Evolutionary conservation across 1,140 invertebrate species (phyloP).

Genomic region (Akabosia matsudoensis): DNA sequence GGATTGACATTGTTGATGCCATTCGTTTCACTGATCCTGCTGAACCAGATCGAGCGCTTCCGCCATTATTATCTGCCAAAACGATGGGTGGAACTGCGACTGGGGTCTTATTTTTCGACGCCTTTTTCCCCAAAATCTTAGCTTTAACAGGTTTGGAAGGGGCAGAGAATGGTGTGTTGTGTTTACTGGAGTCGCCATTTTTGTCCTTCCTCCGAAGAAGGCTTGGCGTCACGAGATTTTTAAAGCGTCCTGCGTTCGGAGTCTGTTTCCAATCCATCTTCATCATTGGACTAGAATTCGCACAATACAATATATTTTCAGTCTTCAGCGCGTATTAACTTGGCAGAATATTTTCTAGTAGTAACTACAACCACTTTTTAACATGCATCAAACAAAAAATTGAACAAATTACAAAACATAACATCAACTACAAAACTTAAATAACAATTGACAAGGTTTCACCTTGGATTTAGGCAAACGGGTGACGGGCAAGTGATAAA

Average conservation of each 20-base stretch:
- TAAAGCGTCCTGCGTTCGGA: slow-evolving; percentile 29
- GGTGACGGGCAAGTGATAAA: slow-evolving; percentile 38
- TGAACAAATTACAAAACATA: background rate
- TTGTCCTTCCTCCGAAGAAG: slow-evolving; percentile 23
- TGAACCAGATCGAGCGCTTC: background rate
- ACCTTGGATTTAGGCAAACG: slow-evolving; percentile 44
- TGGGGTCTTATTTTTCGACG: slow-evolving; percentile 19
- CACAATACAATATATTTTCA: background rate
- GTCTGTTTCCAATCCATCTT: slow-evolving; percentile 36
- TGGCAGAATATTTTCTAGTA: too few species aligned
- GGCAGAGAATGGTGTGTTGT: background rate
- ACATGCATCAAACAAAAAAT: background rate
- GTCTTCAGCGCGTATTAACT: too few species aligned
- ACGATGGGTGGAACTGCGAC: background rate
- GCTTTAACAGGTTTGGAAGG: background rate
- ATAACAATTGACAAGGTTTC: background rate
- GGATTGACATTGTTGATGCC: slow-evolving; percentile 35
- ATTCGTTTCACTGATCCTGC: slow-evolving; percentile 5
- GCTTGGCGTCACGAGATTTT: slow-evolving; percentile 32
- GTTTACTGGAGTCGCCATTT: background rate
- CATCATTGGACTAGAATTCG: slow-evolving; percentile 34
- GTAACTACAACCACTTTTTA: background rate
- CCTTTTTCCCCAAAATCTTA: slow-evolving; percentile 33
- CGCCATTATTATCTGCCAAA: slow-evolving; percentile 20
- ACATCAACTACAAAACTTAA: background rate